Conservation (phyloP, 2,797 vertebrate genomes). For the Margarornis squamiger region DNA sequence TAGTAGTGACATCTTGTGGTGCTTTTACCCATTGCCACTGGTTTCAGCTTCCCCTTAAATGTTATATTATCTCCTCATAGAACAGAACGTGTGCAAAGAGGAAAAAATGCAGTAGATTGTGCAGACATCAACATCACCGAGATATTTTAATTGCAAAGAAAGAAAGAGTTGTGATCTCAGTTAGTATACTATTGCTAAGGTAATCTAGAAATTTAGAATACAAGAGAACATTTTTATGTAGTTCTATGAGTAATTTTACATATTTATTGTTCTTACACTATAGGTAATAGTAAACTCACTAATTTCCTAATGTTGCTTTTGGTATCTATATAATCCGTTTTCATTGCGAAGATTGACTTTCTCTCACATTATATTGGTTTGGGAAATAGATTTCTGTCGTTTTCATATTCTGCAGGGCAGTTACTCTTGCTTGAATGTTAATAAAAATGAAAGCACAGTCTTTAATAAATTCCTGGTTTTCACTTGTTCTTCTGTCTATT, state of each 20-base stretch:
- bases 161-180: background rate
- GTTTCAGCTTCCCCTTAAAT: background rate
- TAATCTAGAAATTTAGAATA: background rate
- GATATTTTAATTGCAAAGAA: background rate
- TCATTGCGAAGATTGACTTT: background rate
- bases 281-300: background rate
- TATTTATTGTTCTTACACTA: background rate
- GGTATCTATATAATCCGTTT: background rate
- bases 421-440: background rate
- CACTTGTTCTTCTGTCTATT: background rate
- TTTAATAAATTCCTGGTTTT: background rate
- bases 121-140: background rate
- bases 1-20: slow-evolving; percentile 80
- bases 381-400: background rate
- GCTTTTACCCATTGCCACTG: background rate
- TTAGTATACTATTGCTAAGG: background rate
- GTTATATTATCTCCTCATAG: background rate
- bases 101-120: background rate
- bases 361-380: background rate
- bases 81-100: background rate
- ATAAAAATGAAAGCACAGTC: background rate
- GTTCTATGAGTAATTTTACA: background rate
- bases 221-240: background rate
- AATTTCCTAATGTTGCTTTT: background rate
- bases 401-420: background rate